These are phyloP conservation scores for Acleris holmiana DNA, from an alignment of 2,888 invertebrate species.

Conservation along the genomic window DNA sequence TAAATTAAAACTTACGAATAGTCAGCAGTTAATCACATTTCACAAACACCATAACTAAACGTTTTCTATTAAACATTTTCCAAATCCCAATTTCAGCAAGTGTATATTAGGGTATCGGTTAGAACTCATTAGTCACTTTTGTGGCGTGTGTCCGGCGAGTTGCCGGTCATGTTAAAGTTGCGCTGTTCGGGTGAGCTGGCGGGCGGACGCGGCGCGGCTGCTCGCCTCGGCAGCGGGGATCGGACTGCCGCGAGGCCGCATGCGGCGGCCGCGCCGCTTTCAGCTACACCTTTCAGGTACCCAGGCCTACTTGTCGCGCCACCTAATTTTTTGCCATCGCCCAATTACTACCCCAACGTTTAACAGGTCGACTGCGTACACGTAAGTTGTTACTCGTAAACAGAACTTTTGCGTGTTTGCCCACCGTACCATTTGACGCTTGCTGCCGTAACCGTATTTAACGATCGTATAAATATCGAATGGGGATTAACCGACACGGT, in stretches of 20 bases:
- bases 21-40: slow-evolving; percentile 68
- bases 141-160: slow-evolving; percentile 54
- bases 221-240: slow-evolving; percentile 51
- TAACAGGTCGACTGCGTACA: not conserved
- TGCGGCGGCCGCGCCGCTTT: slow-evolving; percentile 48
- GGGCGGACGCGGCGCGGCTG: slow-evolving; percentile 47
- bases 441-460: too few species aligned
- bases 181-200: slow-evolving; percentile 49
- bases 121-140: slow-evolving; percentile 62
- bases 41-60: slow-evolving; percentile 60
- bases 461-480: too few species aligned
- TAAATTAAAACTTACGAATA: slow-evolving; percentile 55
- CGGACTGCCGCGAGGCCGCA: slow-evolving; percentile 55
- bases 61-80: slow-evolving; percentile 42
- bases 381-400: too few species aligned
- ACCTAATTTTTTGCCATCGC: slow-evolving; percentile 22
- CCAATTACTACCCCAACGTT: slow-evolving; percentile 15
- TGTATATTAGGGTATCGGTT: slow-evolving; percentile 11
- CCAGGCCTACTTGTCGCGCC: slow-evolving; percentile 46
- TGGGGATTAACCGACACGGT: too few species aligned
- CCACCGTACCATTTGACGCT: too few species aligned
- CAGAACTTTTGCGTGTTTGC: too few species aligned
- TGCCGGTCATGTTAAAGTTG: slow-evolving; percentile 71
- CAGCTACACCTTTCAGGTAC: slow-evolving; percentile 59
- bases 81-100: slow-evolving; percentile 63